Evolutionary conservation across 2,888 invertebrate species (phyloP).

Genomic region (Ophion costatus): DNA sequence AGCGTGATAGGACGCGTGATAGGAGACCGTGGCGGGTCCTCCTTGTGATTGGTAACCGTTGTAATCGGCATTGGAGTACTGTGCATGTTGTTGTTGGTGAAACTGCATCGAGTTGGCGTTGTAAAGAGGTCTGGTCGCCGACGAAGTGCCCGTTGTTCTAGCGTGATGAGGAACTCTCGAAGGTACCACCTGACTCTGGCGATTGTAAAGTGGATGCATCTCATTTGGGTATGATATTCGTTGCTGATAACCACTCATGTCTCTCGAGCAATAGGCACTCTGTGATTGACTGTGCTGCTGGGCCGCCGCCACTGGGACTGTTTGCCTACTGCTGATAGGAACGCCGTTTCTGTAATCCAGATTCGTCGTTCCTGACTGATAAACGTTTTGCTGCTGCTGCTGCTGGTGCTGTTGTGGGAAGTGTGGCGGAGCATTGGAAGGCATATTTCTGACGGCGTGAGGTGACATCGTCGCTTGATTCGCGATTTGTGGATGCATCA

Average conservation of each 20-base stretch:
- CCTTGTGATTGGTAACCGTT: slow-evolving; percentile 84
- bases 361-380: slow-evolving; percentile 74
- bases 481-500: slow-evolving; percentile 84
- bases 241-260: slow-evolving; percentile 77
- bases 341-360: slow-evolving; percentile 80
- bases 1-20: slow-evolving; percentile 82
- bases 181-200: slow-evolving; percentile 74
- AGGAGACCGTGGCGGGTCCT: slow-evolving; percentile 80
- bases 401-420: slow-evolving; percentile 73
- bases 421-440: slow-evolving; percentile 75
- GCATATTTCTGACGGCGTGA: slow-evolving; percentile 74
- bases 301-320: slow-evolving; percentile 68
- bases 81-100: slow-evolving; percentile 84
- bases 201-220: slow-evolving; percentile 78
- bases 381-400: slow-evolving; percentile 79
- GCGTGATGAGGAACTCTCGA: slow-evolving; percentile 77
- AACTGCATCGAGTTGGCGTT: slow-evolving; percentile 83
- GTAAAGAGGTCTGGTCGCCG: slow-evolving; percentile 79
- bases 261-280: slow-evolving; percentile 78
- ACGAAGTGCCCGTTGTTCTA: slow-evolving; percentile 70
- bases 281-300: slow-evolving; percentile 77
- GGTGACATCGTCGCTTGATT: slow-evolving; percentile 78
- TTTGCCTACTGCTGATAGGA: slow-evolving; percentile 73
- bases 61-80: slow-evolving; percentile 84
- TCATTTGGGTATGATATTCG: slow-evolving; percentile 78